Base-by-base conservation (phyloP, 2,888 invertebrate genomes). In the Acleris sparsana region DNA sequence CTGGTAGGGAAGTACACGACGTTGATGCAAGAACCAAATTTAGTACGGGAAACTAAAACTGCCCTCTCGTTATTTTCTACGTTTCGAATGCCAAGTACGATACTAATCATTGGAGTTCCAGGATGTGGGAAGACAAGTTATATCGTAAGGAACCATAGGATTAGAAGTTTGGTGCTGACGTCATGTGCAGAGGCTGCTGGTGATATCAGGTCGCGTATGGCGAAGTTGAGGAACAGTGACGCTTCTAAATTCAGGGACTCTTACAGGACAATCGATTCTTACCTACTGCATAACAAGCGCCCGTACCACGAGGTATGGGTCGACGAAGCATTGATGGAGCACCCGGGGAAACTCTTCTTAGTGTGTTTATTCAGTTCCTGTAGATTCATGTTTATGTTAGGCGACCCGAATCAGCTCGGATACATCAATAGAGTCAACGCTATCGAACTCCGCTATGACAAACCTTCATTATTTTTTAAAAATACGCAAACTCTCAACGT, bases 291-390 rank as follows among this genome's bases (percentile, higher is more conserved):
- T 44, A 65, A 51, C 55, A 18, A 20, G 22, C 22, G 29, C 0
- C 20, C 1, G 9, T 51, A 56, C n/a, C 13, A 3, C 18, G 33
- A 43, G 9, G 63, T 67, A 13, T 67, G 67, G 67, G 39, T 67
- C 5, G 67, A 67, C 20, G 67, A 67, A 20, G 67, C 67, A 17
- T 53, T 63, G 11, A 63, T 67, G 63, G 58, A 67, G 44, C 67
- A 67, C 39, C 67, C 67, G 11, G 67, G 67, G 22, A 62, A 63
- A 22, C 46, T 67, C 39, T 63, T 67, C 49, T 59, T 67, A 18
- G 56, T 63, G 18, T 67, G 67, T 25, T 33, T 67, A 52, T 67
- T 43, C 56, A 67, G 60, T 22, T 5, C 53, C 20, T 63, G 67
- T 46, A n/a, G 13, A 11, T 17, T 20, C 5, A 9, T 67, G 16